These are phyloP conservation scores for Tetragonula carbonaria DNA, from an alignment of 2,888 invertebrate species.

Conservation along the genomic window DNA sequence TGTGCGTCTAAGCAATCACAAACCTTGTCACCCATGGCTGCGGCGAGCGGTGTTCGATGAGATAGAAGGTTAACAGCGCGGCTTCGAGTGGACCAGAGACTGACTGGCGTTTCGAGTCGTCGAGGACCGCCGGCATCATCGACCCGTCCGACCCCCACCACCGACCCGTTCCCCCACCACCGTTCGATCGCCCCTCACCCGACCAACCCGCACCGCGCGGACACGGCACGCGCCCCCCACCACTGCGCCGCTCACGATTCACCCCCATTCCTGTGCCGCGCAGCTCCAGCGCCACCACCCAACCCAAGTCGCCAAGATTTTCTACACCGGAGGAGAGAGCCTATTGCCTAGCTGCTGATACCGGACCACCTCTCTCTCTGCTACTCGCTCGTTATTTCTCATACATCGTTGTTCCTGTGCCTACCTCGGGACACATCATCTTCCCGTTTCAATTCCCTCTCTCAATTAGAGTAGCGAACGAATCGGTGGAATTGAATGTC, in stretches of 20 bases:
- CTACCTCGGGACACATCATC: too few species aligned
- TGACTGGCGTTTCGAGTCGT: constrained; percentile 81
- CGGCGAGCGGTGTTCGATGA: constrained; percentile 86
- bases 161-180: constrained; percentile 80
- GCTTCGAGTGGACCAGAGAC: constrained; percentile 88
- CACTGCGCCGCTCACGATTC: constrained; percentile 49
- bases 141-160: constrained; percentile 87
- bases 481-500: too few species aligned
- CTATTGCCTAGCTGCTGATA: too few species aligned
- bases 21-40: constrained; percentile 84
- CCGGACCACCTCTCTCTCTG: not conserved
- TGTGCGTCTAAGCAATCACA: constrained; percentile 73
- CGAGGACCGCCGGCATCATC: constrained; percentile 84
- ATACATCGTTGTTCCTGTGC: too few species aligned
- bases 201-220: constrained; percentile 59
- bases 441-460: too few species aligned
- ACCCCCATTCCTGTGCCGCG: constrained; percentile 36
- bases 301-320: constrained; percentile 17
- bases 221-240: constrained; percentile 39
- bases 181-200: constrained; percentile 67
- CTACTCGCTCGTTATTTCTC: too few species aligned
- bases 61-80: constrained; percentile 87
- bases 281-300: constrained; percentile 63
- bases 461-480: too few species aligned
- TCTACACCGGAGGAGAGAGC: too few species aligned